These are phyloP conservation scores for Centropyge bicolor DNA, from an alignment of 2,797 vertebrate species.

Conservation along the genomic window DNA sequence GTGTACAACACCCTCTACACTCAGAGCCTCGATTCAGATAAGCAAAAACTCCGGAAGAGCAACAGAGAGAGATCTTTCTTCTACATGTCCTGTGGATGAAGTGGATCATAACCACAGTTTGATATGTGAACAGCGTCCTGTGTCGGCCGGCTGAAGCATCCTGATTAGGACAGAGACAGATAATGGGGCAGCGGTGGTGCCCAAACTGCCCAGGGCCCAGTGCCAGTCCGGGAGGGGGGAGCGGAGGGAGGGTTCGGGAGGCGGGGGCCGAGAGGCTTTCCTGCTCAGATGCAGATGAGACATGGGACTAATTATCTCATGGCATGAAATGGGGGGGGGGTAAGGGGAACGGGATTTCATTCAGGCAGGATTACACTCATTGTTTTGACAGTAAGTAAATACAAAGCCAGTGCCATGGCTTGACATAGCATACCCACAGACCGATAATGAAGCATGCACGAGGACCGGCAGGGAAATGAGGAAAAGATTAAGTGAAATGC, in stretches of 20 bases:
- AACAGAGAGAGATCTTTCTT: not conserved
- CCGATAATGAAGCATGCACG: constrained; percentile 44
- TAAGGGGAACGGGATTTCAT: constrained; percentile 58
- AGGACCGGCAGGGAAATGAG: constrained; percentile 45
- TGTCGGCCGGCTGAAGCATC: constrained; percentile 55
- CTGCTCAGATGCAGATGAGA: constrained; percentile 77
- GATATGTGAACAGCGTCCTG: constrained; percentile 31
- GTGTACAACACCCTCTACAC: not conserved
- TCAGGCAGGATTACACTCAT: constrained; percentile 78
- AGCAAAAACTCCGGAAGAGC: not conserved
- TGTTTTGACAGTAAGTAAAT: constrained; percentile 80
- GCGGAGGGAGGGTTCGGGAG: not conserved
- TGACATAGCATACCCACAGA: constrained; percentile 64
- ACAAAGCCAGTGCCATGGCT: constrained; percentile 69
- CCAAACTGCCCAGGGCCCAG: constrained; percentile 72
- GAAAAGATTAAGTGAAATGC: constrained; percentile 47
- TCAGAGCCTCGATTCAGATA: not conserved
- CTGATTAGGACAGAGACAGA: constrained; percentile 65
- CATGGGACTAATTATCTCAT: constrained; percentile 83
- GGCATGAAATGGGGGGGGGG: constrained; percentile 56
- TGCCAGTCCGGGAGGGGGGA: constrained; percentile 46
- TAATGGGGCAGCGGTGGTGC: constrained; percentile 66
- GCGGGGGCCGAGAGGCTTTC: constrained; percentile 35
- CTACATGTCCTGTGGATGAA: not conserved
- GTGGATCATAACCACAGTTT: constrained; percentile 25